These are phyloP conservation scores for Heliothis subflexa DNA, from an alignment of 1,140 invertebrate genomes.

Conservation along the genomic window DNA sequence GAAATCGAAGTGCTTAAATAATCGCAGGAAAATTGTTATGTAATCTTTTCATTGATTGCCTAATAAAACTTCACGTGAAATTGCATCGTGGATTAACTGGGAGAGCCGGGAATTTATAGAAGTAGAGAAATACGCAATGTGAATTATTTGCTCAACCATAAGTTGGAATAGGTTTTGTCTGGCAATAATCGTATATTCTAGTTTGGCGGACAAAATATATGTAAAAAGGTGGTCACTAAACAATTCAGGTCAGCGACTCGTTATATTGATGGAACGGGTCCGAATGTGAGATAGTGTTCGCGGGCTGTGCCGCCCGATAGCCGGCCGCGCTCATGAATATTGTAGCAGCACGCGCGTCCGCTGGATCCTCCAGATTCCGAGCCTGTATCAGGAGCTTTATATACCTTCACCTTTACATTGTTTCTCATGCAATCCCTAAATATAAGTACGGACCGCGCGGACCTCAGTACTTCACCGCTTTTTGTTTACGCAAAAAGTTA, in stretches of 20 bases:
- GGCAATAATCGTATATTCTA: conserved; percentile 42
- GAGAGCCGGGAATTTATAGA: conserved; percentile 23
- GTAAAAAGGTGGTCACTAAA: conserved; percentile 61
- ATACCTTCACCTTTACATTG: conserved; percentile 59
- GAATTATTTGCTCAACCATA: conserved; percentile 15
- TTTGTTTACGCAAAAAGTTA: conserved; percentile 53
- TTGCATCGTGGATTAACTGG: conserved; percentile 22
- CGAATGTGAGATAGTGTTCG: conserved; percentile 66
- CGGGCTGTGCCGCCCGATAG: conserved; percentile 53
- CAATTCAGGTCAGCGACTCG: conserved; percentile 65
- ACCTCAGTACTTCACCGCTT: conserved; percentile 43
- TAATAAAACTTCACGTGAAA: conserved; percentile 18
- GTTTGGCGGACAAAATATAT: conserved; percentile 46
- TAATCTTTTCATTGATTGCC: conserved; percentile 3
- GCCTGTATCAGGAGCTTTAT: conserved; percentile 60
- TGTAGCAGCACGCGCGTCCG: conserved; percentile 62
- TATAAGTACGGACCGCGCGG: conserved; percentile 36
- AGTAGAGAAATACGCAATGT: neutral
- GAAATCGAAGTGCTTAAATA: neutral
- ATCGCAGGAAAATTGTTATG: neutral
- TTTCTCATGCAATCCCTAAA: conserved; percentile 57
- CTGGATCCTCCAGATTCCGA: conserved; percentile 62
- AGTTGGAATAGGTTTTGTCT: conserved; percentile 34
- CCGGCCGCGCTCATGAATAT: conserved; percentile 66
- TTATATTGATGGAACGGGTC: conserved; percentile 68